phyloP scores from a whole-genome alignment of 2,888 invertebrate species.

The Nomada fabriciana region DNA sequence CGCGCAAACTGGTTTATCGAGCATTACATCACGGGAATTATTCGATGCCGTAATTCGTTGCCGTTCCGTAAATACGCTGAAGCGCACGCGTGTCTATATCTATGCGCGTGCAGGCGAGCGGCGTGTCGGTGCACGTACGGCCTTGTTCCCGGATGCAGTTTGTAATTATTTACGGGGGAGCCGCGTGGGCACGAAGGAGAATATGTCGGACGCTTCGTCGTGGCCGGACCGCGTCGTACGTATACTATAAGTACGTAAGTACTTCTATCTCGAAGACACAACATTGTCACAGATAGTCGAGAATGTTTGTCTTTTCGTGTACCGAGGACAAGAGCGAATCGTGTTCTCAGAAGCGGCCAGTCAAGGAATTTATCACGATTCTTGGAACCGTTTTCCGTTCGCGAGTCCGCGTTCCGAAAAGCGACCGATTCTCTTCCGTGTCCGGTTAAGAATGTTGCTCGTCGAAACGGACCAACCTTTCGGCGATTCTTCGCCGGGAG shows the following conservation, averaged over 20 bases:
- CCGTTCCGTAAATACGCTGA: constrained; percentile 44
- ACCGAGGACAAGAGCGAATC: constrained; percentile 29
- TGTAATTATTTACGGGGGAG: constrained; percentile 70
- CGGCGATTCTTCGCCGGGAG: constrained; percentile 30
- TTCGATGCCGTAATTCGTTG: constrained; percentile 67
- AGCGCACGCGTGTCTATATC: constrained; percentile 30
- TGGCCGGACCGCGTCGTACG: constrained; percentile 36
- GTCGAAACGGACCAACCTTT: constrained; percentile 40
- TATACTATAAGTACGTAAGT: neutral
- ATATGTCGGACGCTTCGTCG: constrained; percentile 20
- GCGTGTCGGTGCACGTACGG: constrained; percentile 33
- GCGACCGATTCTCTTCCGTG: constrained; percentile 9
- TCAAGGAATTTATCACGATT: constrained; percentile 28
- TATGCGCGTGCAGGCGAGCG: constrained; percentile 31
- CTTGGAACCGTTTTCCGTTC: neutral
- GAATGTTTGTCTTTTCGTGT: constrained; percentile 36
- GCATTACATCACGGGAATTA: constrained; percentile 67
- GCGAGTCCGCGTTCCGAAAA: constrained; percentile 13
- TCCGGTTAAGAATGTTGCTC: constrained; percentile 14
- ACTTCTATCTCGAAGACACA: constrained; percentile 48
- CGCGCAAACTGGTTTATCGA: constrained; percentile 73
- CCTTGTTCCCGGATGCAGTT: constrained; percentile 60
- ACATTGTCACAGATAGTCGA: constrained; percentile 41
- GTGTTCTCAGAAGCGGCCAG: constrained; percentile 30
- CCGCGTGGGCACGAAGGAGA: constrained; percentile 43